A percentile compares a stretch with the other conserved stretches of the same genome.
These are phyloP conservation scores for Clarias fuscus DNA, from an alignment of 2,797 vertebrate species.

Conservation along the genomic window DNA sequence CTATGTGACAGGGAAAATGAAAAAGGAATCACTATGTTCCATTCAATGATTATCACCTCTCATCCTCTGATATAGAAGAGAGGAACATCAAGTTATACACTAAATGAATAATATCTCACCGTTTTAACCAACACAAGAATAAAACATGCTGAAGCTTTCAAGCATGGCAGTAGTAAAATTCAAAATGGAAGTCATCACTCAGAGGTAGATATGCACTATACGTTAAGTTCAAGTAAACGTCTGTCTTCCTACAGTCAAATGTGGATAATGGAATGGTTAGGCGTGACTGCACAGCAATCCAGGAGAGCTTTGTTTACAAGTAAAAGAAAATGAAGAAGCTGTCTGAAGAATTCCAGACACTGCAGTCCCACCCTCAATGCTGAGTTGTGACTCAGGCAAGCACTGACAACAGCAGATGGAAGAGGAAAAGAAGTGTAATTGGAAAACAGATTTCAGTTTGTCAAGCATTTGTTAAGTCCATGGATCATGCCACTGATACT, in stretches of 20 bases:
- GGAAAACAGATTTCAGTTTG: constrained; percentile 42
- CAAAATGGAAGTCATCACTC: constrained; percentile 31
- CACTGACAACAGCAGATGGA: constrained; percentile 44
- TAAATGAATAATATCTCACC: constrained; percentile 31
- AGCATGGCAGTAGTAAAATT: constrained; percentile 5
- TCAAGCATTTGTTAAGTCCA: constrained; percentile 38
- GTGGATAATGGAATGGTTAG: constrained; percentile 35
- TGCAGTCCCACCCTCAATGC: constrained; percentile 11
- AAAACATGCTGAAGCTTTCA: constrained; percentile 18
- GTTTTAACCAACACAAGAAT: constrained; percentile 36
- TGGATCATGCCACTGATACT: constrained; percentile 10
- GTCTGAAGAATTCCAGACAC: constrained; percentile 13
- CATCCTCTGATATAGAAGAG: constrained; percentile 23
- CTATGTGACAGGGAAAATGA: constrained; percentile 13
- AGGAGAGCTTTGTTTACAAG: constrained; percentile 24
- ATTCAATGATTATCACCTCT: constrained; percentile 47
- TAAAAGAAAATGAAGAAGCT: constrained; percentile 4
- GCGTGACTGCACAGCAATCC: constrained; percentile 16
- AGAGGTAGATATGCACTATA: constrained; percentile 18
- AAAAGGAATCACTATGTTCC: constrained; percentile 33
- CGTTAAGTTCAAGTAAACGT: constrained; percentile 30
- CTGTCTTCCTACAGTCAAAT: constrained; percentile 21
- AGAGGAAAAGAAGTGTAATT: constrained; percentile 33
- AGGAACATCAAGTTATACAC: constrained; percentile 38
- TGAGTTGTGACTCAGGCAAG: constrained; percentile 38